Conservation (phyloP, 2,797 vertebrate genomes). For the Malurus leucopterus region DNA sequence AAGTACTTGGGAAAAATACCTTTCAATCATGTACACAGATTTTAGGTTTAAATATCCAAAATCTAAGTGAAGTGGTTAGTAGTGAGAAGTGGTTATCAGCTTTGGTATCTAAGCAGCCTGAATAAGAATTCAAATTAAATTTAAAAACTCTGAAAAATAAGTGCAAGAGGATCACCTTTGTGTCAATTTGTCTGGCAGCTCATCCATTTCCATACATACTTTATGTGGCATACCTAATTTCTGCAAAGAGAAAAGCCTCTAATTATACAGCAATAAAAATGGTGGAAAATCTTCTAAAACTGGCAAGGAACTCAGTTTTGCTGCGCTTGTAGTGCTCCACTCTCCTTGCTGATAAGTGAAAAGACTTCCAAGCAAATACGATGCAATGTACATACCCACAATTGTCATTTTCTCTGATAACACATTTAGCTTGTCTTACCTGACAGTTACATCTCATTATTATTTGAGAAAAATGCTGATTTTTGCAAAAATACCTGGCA, state of each 20-base stretch:
- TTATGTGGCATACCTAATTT: neutral
- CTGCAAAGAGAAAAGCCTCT: neutral
- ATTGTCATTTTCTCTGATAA: neutral
- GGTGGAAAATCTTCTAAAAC: neutral
- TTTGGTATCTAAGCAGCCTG: neutral
- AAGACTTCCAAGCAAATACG: neutral
- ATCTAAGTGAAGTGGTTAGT: neutral
- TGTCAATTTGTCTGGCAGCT: neutral
- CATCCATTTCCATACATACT: neutral
- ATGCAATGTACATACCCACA: accelerated
- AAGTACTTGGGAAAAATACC: neutral
- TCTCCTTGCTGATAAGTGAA: neutral
- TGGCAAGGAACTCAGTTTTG: neutral
- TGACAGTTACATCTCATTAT: neutral
- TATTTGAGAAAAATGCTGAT: neutral
- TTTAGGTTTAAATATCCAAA: neutral
- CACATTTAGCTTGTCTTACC: neutral
- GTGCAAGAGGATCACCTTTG: accelerated
- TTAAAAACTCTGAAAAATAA: neutral
- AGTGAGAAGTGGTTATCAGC: neutral
- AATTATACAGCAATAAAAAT: neutral
- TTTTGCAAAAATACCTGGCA: neutral
- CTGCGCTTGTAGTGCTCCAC: neutral
- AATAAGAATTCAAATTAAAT: neutral
- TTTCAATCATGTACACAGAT: neutral